Evolutionary conservation across 2,113 vertebrate species (phyloP), one percentile per base, ranked within the genome.

Genomic region (Edolisoma coerulescens): DNA sequence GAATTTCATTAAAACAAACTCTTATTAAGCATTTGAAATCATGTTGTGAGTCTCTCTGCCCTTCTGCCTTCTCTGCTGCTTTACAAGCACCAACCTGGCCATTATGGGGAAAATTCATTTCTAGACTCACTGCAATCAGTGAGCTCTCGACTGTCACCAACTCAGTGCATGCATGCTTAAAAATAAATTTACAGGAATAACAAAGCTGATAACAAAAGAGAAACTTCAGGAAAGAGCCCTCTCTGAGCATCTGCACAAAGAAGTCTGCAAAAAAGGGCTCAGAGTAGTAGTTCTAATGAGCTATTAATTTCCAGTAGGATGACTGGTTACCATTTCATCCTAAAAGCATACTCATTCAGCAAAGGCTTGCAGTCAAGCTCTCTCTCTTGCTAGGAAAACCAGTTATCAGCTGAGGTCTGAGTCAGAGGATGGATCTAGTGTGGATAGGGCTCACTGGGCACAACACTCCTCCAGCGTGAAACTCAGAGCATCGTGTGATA

Each of bases 401-500:
- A 44, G 22, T 20, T 20, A 11, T 10, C 39, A 56, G 18, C 49
- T 37, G 64, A 57, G 53, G n/a, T 24, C 41, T 45, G 56, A 75
- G 60, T 14, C 44, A 47, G 53, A 35, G 63, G 27, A 59, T 27
- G 17, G 47, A 53, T 50, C 7, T 45, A 7, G 6, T 0, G 0
- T 26, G 37, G 49, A 53, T 52, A 75, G 64, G 47, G 42, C 59
- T 82, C 69, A 23, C 37, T 16, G 42, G 44, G 18, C 30, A 13
- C 44, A 47, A 5, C 22, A 5, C 3, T 60, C 8, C 8, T 45
- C n/a, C 61, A 28, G 56, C 2, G 21, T 42, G 44, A 54, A 81
- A 39, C 45, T 35, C 52, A 20, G 37, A 52, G 67, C 39, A n/a
- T 4, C 1, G 0, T 11, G n/a, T 44, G 53, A 23, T 0, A 70